Conservation (phyloP, 1,140 invertebrate species). For the Phymorhynchus buccinoides region DNA sequence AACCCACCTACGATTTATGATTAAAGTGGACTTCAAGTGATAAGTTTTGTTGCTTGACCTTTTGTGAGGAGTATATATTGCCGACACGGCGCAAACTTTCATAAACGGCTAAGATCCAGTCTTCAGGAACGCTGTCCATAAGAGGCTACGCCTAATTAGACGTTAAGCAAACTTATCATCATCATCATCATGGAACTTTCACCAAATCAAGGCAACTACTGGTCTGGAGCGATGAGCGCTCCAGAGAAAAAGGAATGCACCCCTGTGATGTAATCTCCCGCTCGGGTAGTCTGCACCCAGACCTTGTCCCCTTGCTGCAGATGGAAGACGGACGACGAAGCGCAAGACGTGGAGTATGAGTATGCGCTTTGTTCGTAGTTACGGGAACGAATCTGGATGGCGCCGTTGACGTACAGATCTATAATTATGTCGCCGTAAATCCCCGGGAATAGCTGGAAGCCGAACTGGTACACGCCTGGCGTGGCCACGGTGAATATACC, state of each 20-base stretch:
- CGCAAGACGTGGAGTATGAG: not conserved
- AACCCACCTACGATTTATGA: too few species aligned
- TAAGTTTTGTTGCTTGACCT: too few species aligned
- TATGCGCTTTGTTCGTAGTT: too few species aligned
- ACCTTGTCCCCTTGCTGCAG: not conserved
- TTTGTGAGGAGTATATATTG: too few species aligned
- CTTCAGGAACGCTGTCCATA: too few species aligned
- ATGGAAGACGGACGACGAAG: not conserved
- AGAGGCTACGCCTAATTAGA: too few species aligned
- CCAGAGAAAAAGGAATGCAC: not conserved
- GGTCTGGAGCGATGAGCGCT: not conserved
- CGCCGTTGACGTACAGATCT: not conserved
- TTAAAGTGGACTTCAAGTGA: too few species aligned
- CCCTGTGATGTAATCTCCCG: not conserved
- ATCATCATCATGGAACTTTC: too few species aligned
- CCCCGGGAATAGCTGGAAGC: not conserved
- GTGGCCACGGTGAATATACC: not conserved
- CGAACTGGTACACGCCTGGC: not conserved
- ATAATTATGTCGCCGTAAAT: not conserved
- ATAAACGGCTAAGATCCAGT: too few species aligned
- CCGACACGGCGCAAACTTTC: too few species aligned
- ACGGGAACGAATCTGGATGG: not conserved
- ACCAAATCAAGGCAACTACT: too few species aligned
- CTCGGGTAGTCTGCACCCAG: not conserved
- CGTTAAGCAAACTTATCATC: too few species aligned